These are phyloP conservation scores for Isurus oxyrinchus DNA, from an alignment of 2,113 vertebrate species.

Conservation along the genomic window DNA sequence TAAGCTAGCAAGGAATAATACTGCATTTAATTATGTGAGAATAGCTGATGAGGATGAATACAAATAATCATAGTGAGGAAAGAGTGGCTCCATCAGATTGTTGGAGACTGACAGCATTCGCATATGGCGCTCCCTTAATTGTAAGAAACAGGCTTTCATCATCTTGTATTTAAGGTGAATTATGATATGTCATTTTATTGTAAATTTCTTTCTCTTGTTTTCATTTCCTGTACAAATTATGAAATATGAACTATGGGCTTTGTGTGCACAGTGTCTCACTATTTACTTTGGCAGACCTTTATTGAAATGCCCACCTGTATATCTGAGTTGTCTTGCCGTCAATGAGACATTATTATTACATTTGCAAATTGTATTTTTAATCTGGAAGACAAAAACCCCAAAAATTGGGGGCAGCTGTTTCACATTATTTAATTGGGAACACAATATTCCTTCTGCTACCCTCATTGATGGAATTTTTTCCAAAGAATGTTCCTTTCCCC, in stretches of 20 bases:
- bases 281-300: not conserved
- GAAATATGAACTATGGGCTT: not conserved
- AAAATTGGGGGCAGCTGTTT: conserved; percentile 6
- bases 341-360: not conserved
- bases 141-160: not conserved
- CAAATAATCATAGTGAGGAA: not conserved
- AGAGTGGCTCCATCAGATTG: not conserved
- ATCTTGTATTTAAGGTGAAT: not conserved
- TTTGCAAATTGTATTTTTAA: not conserved
- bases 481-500: not conserved
- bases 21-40: not conserved
- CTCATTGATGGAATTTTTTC: not conserved
- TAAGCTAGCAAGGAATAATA: not conserved
- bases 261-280: not conserved
- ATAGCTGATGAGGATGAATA: not conserved
- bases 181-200: not conserved
- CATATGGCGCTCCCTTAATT: not conserved
- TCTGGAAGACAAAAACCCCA: not conserved
- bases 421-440: conserved; percentile 19
- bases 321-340: not conserved
- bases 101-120: not conserved
- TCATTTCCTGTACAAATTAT: conserved; percentile 5
- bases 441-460: conserved; percentile 21
- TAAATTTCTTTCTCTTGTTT: not conserved
- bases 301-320: not conserved